Conservation (phyloP, 2,113 vertebrate genomes). For the Shinisaurus crocodilurus region DNA sequence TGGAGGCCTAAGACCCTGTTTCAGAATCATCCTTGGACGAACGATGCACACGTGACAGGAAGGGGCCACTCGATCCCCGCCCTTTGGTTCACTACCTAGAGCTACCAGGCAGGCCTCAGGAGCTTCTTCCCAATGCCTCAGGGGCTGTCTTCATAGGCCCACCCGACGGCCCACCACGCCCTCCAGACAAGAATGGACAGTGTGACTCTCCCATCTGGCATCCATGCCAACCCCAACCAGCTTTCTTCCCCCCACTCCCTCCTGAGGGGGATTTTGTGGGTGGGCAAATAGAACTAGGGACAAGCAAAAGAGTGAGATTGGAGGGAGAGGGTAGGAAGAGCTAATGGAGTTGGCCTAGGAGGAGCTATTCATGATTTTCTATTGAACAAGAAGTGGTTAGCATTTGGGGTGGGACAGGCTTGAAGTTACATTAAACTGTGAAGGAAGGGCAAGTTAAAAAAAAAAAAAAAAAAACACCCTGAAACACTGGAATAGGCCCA, state of each 20-base stretch:
- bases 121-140: not conserved
- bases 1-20: not conserved
- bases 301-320: not conserved
- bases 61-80: not conserved
- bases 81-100: not conserved
- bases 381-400: not conserved
- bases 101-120: not conserved
- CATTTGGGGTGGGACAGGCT: not conserved
- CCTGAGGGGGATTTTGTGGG: not conserved
- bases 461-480: not conserved
- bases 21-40: not conserved
- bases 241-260: not conserved
- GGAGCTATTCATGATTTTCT: not conserved
- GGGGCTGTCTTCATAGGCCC: not conserved
- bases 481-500: not conserved
- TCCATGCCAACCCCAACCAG: not conserved
- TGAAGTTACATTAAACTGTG: not conserved
- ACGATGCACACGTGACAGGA: not conserved
- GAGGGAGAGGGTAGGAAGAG: not conserved
- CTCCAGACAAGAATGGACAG: too few relatives aligned
- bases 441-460: not conserved
- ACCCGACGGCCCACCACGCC: not conserved
- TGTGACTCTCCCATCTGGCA: not conserved
- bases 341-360: not conserved
- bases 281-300: too few relatives aligned